Evolutionary conservation across 2,888 invertebrate species (phyloP), one percentile per base, ranked within the genome.

Genomic region (Mactromeris polynyma): DNA sequence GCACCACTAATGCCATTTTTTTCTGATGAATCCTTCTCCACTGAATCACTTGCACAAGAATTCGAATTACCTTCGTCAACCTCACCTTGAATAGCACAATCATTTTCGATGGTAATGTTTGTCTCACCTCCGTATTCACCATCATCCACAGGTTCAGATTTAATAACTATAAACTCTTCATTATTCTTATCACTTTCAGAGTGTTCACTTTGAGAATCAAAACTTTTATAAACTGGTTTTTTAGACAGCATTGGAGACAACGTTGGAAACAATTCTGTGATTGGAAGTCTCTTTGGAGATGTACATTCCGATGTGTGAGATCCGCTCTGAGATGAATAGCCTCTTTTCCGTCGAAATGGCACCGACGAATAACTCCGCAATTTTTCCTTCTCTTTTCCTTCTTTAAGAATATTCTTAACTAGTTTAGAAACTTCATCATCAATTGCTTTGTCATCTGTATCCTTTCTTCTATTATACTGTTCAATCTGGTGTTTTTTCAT

Each of bases 381-480:
- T 26, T 46, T 80, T 64, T 90, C 88, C 38, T 83, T 84, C 42
- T 87, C 85, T 54, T 87, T 85, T 14, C 84, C 77, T 51, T 85
- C 78, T 54, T 84, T 88, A 21, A 90, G 64, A 58, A 90, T 90
- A 33, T 89, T 88, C 78, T 85, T 84, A 17, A 89, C 90, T 1
- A 90, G 82, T 42, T 46, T 58, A 0, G 90, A 89, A 6, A 90
- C 90, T 31, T 81, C 87, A 80, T 90, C 85, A 58, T 90, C 90
- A 38, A 89, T 82, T 0, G 80, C n/a, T 80, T n/a, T 81, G 31
- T 88, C 83, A 7, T 46, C 82, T 11, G 77, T 19, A 58, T 82
- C 82, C 31, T 33, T 78, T 14, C 36, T 26, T 33, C 81, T 64
- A 36, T 86, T 81, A 46, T 64, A 81, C 36, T 80, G 84, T 77